Conservation (phyloP, 2,797 vertebrate species). For the Rousettus madagascariensis region DNA sequence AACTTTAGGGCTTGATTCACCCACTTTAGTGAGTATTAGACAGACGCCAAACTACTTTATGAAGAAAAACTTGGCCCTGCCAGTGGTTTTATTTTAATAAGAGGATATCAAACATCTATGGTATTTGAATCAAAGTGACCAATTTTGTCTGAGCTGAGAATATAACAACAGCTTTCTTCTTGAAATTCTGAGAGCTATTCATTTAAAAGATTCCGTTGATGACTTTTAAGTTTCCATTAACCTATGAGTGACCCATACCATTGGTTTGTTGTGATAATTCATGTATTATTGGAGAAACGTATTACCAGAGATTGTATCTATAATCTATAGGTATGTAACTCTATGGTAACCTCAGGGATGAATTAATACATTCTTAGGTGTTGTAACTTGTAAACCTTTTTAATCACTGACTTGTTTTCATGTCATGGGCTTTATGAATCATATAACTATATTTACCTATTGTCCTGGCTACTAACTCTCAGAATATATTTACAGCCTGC, state of each 20-base stretch:
- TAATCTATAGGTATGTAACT: background rate
- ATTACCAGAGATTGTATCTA: background rate
- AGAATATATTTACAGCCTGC: background rate
- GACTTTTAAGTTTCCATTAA: background rate
- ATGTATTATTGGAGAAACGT: background rate
- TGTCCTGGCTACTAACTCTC: background rate
- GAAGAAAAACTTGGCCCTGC: background rate
- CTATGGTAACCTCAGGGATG: background rate
- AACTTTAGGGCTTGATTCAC: background rate
- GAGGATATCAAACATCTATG: background rate
- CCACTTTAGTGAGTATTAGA: background rate
- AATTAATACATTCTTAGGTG: background rate
- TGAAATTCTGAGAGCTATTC: background rate
- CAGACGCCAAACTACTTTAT: background rate
- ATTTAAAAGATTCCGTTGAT: background rate
- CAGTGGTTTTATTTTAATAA: constrained; percentile 3
- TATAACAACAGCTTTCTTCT: background rate
- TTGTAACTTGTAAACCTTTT: background rate
- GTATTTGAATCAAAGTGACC: background rate
- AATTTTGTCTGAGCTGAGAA: background rate
- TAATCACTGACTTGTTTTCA: background rate
- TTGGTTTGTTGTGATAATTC: background rate
- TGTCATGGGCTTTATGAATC: background rate
- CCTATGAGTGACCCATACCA: background rate
- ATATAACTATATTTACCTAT: background rate